phyloP scores from a whole-genome alignment of 2,797 vertebrate species.

The Geotria australis region DNA sequence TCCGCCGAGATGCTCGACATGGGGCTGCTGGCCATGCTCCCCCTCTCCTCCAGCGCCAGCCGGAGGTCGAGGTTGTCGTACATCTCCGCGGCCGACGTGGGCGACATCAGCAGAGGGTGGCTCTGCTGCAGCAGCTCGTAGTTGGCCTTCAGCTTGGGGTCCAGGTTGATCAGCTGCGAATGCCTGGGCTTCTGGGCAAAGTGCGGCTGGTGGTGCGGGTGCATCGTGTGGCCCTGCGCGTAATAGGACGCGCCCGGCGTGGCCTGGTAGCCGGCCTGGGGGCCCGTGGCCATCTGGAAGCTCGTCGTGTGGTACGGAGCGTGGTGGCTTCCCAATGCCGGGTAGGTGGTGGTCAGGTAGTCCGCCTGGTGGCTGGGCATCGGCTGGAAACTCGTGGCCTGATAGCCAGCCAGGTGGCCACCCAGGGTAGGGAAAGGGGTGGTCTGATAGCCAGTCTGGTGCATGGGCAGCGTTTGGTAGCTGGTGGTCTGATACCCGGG shows the following conservation, averaged over 20 bases:
- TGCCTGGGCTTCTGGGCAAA: conserved; percentile 59
- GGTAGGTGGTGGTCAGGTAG: too few species aligned
- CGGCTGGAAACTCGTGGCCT: too few species aligned
- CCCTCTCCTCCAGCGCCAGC: conserved; percentile 63
- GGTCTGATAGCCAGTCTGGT: conserved; percentile 29
- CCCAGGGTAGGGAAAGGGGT: too few species aligned
- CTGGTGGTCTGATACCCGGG: conserved; percentile 7
- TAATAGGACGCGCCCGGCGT: too few species aligned
- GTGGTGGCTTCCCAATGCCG: too few species aligned
- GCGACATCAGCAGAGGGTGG: conserved; percentile 78
- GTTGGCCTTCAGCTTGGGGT: conserved; percentile 67
- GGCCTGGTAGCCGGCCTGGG: too few species aligned
- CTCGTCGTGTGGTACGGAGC: too few species aligned
- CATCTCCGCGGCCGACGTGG: conserved; percentile 58
- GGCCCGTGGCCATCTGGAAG: too few species aligned
- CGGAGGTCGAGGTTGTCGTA: conserved; percentile 66
- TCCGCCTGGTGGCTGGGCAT: too few species aligned
- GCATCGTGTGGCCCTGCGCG: too few species aligned
- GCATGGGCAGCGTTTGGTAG: conserved; percentile 78
- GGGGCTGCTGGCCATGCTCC: conserved; percentile 69
- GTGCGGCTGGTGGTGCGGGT: too few species aligned
- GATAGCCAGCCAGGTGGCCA: too few species aligned
- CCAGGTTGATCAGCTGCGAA: conserved; percentile 41
- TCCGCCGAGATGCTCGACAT: conserved; percentile 94
- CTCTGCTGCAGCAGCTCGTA: conserved; percentile 66